A percentile compares a stretch with the other conserved stretches of the same genome.
These are phyloP conservation scores for Vombatus ursinus DNA, from an alignment of 2,113 vertebrate species.

Conservation along the genomic window DNA sequence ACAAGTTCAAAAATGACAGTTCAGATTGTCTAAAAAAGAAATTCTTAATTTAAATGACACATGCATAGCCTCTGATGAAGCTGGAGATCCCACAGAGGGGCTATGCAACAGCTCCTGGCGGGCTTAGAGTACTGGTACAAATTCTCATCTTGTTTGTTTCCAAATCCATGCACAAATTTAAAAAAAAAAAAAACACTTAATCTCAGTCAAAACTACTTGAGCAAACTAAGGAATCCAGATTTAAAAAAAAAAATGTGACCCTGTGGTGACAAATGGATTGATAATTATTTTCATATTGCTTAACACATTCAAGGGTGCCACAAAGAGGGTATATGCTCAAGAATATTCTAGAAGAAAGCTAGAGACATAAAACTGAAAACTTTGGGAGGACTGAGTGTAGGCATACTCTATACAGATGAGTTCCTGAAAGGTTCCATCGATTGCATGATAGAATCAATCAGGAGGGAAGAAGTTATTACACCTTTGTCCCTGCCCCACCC, in stretches of 20 bases:
- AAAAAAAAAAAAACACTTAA: background rate
- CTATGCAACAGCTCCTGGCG: background rate
- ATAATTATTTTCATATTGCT: background rate
- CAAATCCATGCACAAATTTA: conserved; percentile 17
- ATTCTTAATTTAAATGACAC: conserved; percentile 47
- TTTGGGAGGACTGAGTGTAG: background rate
- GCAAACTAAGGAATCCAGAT: conserved; percentile 20
- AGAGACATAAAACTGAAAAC: conserved; percentile 17
- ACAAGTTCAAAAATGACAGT: conserved; percentile 53
- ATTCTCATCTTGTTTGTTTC: conserved; percentile 21
- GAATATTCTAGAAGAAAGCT: conserved; percentile 20
- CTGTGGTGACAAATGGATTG: background rate
- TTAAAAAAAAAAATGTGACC: conserved; percentile 3
- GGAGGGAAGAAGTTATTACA: background rate
- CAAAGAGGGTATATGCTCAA: conserved; percentile 5
- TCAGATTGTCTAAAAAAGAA: conserved; percentile 68
- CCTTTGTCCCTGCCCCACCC: background rate
- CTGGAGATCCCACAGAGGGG: conserved; percentile 28
- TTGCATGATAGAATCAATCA: conserved; percentile 51
- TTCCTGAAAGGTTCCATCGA: conserved; percentile 44
- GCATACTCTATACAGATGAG: background rate
- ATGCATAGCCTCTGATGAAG: conserved; percentile 39
- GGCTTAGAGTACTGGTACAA: background rate
- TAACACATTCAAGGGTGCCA: conserved; percentile 18
- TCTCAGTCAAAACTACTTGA: background rate